Evolutionary conservation across 2,888 invertebrate species (phyloP), one percentile per base, ranked within the genome.

Genomic region (Cancer borealis): DNA sequence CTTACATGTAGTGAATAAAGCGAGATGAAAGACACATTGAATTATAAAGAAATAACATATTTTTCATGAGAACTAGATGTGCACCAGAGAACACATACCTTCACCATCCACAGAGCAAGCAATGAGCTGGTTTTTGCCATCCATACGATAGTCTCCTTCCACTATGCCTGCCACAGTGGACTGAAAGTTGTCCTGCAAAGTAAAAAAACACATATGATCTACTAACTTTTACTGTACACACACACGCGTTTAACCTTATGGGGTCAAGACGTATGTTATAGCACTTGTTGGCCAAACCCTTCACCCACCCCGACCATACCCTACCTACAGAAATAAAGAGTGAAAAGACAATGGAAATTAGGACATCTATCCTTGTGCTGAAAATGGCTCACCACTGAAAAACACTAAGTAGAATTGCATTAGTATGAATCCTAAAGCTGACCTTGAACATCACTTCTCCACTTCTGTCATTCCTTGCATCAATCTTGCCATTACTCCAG

Each of bases 401-500:
- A 10, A n/a, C 12, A 45, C n/a, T 39, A 39, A 39, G 39, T 5
- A 66, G 17, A 66, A 66, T 17, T n/a, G n/a, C 54, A 79, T 79
- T 26, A 10, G 12, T n/a, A 14, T 39, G 12, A 39, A 39, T 8
- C 3, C 39, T 89, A 30, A 54, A 26, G 46, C 93, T 88, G 14
- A 96, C 96, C 96, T 98, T 98, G 96, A 98, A 98, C 17, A 98
- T 97, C n/a, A 98, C 98, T 96, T 98, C 98, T 0, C 98, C 98
- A 12, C 97, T 98, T 94, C 97, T 97, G 95, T 97, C 97, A 95
- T 97, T 97, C 91, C 98, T 97, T 46, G 98, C 98, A 96, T 98
- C 98, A 93, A 98, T 94, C 97, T 97, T 98, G 96, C 98, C 98
- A 97, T 98, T 97, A 96, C 98, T 98, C 99, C 99, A 98, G 96